Percentiles rank a stretch among this genome's conserved stretches.
phyloP scores from a whole-genome alignment of 2,113 vertebrate genomes.

The Hassar affinis region DNA sequence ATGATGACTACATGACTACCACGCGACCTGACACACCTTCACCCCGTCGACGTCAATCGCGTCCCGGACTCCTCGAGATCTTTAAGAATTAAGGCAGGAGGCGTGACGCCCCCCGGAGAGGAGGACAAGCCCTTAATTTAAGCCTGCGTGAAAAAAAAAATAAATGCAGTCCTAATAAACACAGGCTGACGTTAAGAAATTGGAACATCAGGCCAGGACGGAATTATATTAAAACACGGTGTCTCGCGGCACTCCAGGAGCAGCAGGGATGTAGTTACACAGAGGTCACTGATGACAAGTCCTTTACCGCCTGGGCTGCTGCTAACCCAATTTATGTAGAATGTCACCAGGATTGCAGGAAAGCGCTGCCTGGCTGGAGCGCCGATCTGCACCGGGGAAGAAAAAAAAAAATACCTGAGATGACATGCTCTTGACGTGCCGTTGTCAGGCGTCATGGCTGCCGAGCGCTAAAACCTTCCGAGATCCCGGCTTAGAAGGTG shows the following conservation, averaged over 20 bases:
- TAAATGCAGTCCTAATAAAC: conserved; percentile 47
- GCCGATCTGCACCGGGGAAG: conserved; percentile 47
- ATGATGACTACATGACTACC: background rate
- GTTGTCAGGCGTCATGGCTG: conserved; percentile 51
- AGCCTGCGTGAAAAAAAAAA: conserved; percentile 20
- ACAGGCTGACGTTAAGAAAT: conserved; percentile 45
- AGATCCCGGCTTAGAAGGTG: conserved; percentile 25
- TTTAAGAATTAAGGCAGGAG: conserved; percentile 32
- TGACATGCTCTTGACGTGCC: conserved; percentile 43
- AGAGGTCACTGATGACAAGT: conserved; percentile 57
- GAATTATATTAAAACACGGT: conserved; percentile 57
- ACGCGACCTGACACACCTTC: background rate
- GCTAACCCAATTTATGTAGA: conserved; percentile 60
- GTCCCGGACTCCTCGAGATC: background rate
- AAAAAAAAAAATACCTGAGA: background rate
- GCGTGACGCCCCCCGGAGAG: background rate
- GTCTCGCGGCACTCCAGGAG: conserved; percentile 53
- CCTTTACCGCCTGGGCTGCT: conserved; percentile 50
- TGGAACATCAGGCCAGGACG: conserved; percentile 51
- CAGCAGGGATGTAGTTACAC: conserved; percentile 54
- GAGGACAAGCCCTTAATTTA: conserved; percentile 34
- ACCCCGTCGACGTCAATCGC: background rate
- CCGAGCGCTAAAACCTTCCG: conserved; percentile 45
- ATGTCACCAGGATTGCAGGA: conserved; percentile 51
- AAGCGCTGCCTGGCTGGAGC: conserved; percentile 43